Evolutionary conservation across 2,113 vertebrate genomes (phyloP).

Genomic region (Marcusenius ussheri): DNA sequence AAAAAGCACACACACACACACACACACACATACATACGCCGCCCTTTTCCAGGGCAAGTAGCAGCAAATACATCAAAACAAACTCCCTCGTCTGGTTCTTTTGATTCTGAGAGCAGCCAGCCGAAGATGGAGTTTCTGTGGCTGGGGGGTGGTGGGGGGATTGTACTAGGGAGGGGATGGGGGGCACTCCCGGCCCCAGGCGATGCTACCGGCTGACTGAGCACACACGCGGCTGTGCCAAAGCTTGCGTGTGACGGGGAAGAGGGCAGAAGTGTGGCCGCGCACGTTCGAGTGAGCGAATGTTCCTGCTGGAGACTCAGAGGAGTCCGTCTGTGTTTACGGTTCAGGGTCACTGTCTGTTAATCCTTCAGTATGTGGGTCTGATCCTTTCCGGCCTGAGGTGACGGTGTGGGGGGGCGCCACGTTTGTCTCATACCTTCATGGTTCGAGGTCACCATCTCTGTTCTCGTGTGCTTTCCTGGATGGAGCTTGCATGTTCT

Average conservation of each 20-base stretch:
- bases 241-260: neutral
- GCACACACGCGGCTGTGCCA: neutral
- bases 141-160: neutral
- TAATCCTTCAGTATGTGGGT: neutral
- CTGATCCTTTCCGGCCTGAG: neutral
- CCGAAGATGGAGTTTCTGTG: neutral
- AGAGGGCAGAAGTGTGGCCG: neutral
- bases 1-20: neutral
- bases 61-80: neutral
- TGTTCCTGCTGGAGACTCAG: neutral
- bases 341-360: neutral
- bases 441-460: neutral
- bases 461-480: neutral
- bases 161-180: neutral
- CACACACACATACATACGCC: neutral
- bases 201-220: neutral
- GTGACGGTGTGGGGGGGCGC: neutral
- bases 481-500: neutral
- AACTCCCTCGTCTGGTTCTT: neutral
- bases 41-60: neutral
- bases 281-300: neutral
- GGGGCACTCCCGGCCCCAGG: neutral
- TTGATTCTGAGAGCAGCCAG: neutral
- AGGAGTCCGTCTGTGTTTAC: neutral
- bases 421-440: neutral